Base-by-base conservation (phyloP, 2,888 invertebrate species). In the Agriopis marginaria region DNA sequence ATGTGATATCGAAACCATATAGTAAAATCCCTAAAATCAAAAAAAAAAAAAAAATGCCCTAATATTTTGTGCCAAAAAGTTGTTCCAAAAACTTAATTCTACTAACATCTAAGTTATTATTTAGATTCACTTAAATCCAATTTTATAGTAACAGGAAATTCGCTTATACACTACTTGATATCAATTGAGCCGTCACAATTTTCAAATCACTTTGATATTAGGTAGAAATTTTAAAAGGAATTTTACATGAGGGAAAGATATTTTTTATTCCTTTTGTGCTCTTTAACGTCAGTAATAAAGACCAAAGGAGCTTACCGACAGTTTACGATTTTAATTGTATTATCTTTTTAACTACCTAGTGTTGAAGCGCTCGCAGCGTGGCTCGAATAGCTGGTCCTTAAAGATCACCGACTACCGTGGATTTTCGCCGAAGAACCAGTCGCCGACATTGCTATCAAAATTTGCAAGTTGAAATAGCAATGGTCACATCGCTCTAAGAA, bases 131-230 rank as follows among this genome's bases (percentile, higher is more conserved):
- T n/a, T 14, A 7, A 49, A 17, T 17, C 9, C 9, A 9, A 9
- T 10, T 14, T 8, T 14, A 23, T 0, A 50, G 9, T 23, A 10
- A 11, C 0, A 3, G 7, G 23, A 32, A 32, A 32, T 39, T 54
- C 12, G 6, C 11, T 32, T 23, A 23, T 4, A 44, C 17, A 10
- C 12, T 39, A 49, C n/a, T 60, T 65, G 45, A 68, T 63, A 50
- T 14, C 47, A 66, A 70, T 67, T 60, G 44, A 65, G 9, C 14
- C 51, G 54, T 72, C 72, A 53, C 44, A 70, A 60, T 70, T 11
- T 53, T 55, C 58, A 44, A 23, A 56, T 63, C 63, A 63, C 47
- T 59, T 68, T 54, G 63, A 63, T 68, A 53, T 47, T n/a, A 49
- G 14, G 47, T 59, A n/a, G 54, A 42, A 55, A 56, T 17, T n/a